Conservation (phyloP, 2,888 invertebrate species). For the Automeris io region DNA sequence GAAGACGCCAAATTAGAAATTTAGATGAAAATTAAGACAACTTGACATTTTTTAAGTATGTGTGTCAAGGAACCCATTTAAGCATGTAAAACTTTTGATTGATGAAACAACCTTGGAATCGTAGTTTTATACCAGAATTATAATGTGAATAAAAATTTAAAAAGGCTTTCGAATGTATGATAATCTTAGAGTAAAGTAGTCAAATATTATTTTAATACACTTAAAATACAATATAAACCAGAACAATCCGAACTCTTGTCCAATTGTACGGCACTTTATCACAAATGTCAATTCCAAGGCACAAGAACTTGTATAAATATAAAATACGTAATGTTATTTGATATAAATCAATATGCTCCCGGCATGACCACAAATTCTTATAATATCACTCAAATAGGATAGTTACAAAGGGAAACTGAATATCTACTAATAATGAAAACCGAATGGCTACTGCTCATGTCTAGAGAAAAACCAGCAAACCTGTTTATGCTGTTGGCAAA, state of each 20-base stretch:
- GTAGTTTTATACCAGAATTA: neutral
- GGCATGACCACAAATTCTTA: no score
- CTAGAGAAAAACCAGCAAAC: slow-evolving; percentile 23
- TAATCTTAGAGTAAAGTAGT: neutral
- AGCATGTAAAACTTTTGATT: neutral
- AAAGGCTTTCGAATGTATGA: neutral
- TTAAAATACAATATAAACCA: neutral
- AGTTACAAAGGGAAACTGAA: neutral
- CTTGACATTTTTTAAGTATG: neutral
- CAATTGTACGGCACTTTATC: neutral
- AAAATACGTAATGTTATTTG: neutral
- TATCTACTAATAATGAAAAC: neutral
- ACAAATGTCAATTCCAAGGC: no score
- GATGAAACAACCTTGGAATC: neutral
- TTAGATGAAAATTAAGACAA: neutral
- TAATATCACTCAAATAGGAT: slow-evolving; percentile 1
- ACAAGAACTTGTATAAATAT: neutral
- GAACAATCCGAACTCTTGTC: no score
- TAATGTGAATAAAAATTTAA: neutral
- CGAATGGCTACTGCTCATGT: slow-evolving; percentile 11
- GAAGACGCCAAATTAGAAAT: neutral
- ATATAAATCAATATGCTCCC: no score
- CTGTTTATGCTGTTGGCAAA: slow-evolving; percentile 12
- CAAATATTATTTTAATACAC: neutral
- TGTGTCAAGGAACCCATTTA: neutral